Evolutionary conservation across 2,113 vertebrate genomes (phyloP).

Genomic region (Phoenicopterus ruber): DNA sequence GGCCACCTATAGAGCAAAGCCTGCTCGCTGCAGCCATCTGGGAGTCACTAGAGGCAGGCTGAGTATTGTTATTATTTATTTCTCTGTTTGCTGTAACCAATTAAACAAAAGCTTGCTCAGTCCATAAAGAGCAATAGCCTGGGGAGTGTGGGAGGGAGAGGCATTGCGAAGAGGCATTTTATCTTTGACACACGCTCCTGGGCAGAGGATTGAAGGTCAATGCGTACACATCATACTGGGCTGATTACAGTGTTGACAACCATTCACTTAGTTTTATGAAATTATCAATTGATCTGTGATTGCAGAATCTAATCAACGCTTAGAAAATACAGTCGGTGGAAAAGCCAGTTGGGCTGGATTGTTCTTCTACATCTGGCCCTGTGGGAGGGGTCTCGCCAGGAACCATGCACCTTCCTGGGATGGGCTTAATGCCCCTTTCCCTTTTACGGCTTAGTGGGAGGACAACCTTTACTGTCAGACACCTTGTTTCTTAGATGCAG

Average conservation of each 20-base stretch:
- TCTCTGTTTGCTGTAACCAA: neutral
- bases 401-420: neutral
- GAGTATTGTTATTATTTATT: conserved; percentile 43
- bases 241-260: conserved; percentile 58
- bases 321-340: neutral
- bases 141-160: conserved; percentile 19
- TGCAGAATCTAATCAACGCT: conserved; percentile 52
- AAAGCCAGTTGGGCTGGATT: conserved; percentile 29
- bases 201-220: conserved; percentile 39
- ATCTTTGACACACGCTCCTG: neutral
- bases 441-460: neutral
- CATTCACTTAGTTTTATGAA: conserved; percentile 53
- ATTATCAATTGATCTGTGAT: conserved; percentile 55
- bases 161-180: conserved; percentile 4
- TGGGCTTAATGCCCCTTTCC: neutral
- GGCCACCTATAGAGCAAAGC: neutral
- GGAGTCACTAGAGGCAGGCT: neutral
- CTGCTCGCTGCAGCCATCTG: neutral
- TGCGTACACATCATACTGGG: neutral
- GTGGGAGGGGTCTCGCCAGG: neutral
- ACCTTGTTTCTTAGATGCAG: neutral
- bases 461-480: neutral
- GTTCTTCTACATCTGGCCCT: neutral
- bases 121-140: conserved; percentile 40
- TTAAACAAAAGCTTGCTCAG: conserved; percentile 13